Conservation (phyloP, 2,113 vertebrate species). For the Heterotilapia buettikoferi region DNA sequence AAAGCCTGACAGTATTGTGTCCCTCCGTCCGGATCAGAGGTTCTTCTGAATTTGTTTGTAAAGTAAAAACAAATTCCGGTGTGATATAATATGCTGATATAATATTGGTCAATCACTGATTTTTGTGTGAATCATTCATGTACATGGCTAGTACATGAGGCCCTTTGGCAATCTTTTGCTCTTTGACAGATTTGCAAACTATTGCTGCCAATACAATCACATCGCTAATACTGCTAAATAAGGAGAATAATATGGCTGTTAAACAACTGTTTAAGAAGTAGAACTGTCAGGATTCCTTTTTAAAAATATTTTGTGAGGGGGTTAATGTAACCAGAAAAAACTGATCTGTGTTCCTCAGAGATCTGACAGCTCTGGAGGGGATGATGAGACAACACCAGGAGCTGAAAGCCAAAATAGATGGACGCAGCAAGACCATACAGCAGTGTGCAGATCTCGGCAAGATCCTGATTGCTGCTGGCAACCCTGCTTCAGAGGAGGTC, state of each 20-base stretch:
- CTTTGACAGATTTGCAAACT: neutral
- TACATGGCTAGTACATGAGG: neutral
- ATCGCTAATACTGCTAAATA: neutral
- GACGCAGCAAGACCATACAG: constrained; percentile 82
- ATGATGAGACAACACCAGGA: constrained; percentile 88
- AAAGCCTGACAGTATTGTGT: neutral
- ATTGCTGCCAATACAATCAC: neutral
- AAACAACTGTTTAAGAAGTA: neutral
- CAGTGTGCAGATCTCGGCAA: constrained; percentile 84
- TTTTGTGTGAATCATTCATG: neutral
- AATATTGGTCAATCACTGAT: neutral
- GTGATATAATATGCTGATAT: neutral
- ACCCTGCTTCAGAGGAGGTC: constrained; percentile 89
- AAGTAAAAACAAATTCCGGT: neutral
- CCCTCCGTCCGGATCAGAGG: accelerated
- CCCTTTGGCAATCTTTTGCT: neutral
- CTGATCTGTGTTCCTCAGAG: constrained; percentile 60
- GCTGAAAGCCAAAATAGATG: constrained; percentile 87
- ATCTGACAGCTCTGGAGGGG: constrained; percentile 80
- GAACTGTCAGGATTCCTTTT: neutral
- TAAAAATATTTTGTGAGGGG: neutral
- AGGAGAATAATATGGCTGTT: neutral
- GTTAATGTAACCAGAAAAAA: neutral
- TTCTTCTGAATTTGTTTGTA: neutral
- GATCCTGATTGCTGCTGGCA: constrained; percentile 79